A percentile compares a stretch with the other conserved stretches of the same genome.
phyloP scores from a whole-genome alignment of 2,888 invertebrate genomes.

The Eilema depressum region DNA sequence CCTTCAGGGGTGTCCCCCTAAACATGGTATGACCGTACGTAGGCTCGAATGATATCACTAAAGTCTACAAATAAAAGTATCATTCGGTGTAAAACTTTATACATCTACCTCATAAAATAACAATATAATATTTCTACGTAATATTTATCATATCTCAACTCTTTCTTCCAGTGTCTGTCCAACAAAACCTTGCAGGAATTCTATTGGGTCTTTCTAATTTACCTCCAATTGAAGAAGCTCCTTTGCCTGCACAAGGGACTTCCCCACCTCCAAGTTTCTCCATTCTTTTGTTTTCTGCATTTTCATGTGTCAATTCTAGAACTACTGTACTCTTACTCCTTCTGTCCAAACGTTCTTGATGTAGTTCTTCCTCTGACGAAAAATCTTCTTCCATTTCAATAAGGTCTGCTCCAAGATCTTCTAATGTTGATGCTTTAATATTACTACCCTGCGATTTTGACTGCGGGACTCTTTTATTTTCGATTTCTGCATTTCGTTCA shows the following conservation, averaged over 20 bases:
- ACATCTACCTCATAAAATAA: constrained; percentile 7
- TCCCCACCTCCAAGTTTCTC: constrained; percentile 62
- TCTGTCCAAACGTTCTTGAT: constrained; percentile 52
- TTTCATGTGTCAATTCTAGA: constrained; percentile 39
- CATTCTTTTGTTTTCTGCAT: constrained; percentile 36
- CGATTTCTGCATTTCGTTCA: background rate
- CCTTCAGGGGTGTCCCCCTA: too few species aligned
- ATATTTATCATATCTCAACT: constrained; percentile 25
- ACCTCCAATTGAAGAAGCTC: constrained; percentile 47
- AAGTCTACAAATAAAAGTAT: background rate
- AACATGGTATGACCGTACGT: too few species aligned
- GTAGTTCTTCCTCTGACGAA: constrained; percentile 67
- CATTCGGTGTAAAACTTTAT: constrained; percentile 1
- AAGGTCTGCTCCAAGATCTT: constrained; percentile 69
- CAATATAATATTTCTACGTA: constrained; percentile 19
- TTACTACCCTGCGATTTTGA: constrained; percentile 27
- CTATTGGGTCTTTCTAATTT: constrained; percentile 65
- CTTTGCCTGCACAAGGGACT: constrained; percentile 37
- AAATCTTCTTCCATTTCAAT: constrained; percentile 56
- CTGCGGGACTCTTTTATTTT: background rate
- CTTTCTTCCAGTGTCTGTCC: constrained; percentile 68
- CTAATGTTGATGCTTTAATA: constrained; percentile 65
- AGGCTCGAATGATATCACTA: too few species aligned
- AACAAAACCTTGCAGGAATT: constrained; percentile 76
- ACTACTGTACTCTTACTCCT: constrained; percentile 49